Evolutionary conservation across 2,797 vertebrate genomes (phyloP).

Genomic region (Tadarida brasiliensis): DNA sequence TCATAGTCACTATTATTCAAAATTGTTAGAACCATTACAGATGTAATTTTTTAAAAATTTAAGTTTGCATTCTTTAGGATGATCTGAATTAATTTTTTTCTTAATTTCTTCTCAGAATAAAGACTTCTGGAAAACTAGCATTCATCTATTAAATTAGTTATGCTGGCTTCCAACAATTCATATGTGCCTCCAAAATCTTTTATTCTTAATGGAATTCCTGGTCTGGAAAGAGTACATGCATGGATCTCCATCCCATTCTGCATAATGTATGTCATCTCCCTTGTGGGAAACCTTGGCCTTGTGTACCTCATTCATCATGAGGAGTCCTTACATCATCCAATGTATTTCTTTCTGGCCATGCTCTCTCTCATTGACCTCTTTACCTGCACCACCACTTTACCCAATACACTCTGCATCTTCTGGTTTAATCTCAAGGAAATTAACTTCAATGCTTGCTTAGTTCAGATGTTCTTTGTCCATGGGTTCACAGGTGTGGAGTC

Average conservation of each 20-base stretch:
- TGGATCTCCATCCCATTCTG: slow-evolving; percentile 72
- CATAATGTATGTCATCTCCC: slow-evolving; percentile 64
- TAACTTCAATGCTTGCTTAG: slow-evolving; percentile 85
- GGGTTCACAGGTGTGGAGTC: slow-evolving; percentile 87
- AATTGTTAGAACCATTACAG: not conserved
- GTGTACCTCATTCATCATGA: slow-evolving; percentile 51
- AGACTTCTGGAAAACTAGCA: slow-evolving; percentile 9
- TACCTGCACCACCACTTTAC: slow-evolving; percentile 86
- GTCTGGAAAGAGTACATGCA: slow-evolving; percentile 51
- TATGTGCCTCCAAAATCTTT: slow-evolving; percentile 33
- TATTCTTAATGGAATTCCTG: slow-evolving; percentile 73
- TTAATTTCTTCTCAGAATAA: slow-evolving; percentile 6
- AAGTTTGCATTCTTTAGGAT: not conserved
- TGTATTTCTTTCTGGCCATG: slow-evolving; percentile 88
- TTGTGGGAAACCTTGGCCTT: slow-evolving; percentile 64
- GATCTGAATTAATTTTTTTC: not conserved
- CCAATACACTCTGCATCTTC: slow-evolving; percentile 86
- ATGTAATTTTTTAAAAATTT: not conserved
- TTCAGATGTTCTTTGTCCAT: slow-evolving; percentile 88
- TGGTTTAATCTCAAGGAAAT: slow-evolving; percentile 83
- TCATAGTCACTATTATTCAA: not conserved
- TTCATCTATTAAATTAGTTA: not conserved
- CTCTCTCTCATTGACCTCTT: slow-evolving; percentile 87
- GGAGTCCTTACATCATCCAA: slow-evolving; percentile 84
- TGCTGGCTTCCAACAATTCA: not conserved